Evolutionary conservation across 1,140 invertebrate genomes (phyloP).

Genomic region (Agrilus planipennis): DNA sequence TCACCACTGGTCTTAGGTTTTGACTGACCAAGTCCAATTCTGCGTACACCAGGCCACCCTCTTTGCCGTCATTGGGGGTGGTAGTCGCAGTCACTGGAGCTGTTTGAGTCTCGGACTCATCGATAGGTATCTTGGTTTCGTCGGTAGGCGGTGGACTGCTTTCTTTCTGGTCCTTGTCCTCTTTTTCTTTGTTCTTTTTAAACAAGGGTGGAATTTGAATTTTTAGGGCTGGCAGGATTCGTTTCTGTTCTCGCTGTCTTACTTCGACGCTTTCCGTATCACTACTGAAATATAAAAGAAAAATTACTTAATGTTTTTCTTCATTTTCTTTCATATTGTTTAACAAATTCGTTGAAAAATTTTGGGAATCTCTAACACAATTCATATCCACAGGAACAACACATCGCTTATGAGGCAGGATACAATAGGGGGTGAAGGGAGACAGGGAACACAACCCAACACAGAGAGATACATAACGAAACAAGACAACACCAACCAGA

Average conservation of each 20-base stretch:
- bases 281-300: slow-evolving; percentile 31
- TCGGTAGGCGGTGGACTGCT: slow-evolving; percentile 16
- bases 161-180: slow-evolving; percentile 12
- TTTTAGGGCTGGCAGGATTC: slow-evolving; percentile 14
- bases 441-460: neutral
- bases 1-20: slow-evolving; percentile 32
- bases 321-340: no score
- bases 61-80: slow-evolving; percentile 23
- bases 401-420: neutral
- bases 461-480: neutral
- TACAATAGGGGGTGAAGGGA: neutral
- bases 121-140: slow-evolving; percentile 15
- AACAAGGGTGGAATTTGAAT: slow-evolving; percentile 22
- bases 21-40: slow-evolving; percentile 40
- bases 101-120: slow-evolving; percentile 23
- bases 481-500: no score
- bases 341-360: neutral
- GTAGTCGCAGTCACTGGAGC: slow-evolving; percentile 12
- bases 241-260: slow-evolving; percentile 24
- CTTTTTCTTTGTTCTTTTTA: slow-evolving; percentile 26
- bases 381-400: neutral
- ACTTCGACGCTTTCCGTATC: slow-evolving; percentile 42
- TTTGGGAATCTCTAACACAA: neutral
- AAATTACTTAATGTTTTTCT: no score
- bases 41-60: slow-evolving; percentile 47